Evolutionary conservation across 35 echinoderm and acorn worm species (phyloP).

Genomic region (Strongylocentrotus purpuratus): DNA sequence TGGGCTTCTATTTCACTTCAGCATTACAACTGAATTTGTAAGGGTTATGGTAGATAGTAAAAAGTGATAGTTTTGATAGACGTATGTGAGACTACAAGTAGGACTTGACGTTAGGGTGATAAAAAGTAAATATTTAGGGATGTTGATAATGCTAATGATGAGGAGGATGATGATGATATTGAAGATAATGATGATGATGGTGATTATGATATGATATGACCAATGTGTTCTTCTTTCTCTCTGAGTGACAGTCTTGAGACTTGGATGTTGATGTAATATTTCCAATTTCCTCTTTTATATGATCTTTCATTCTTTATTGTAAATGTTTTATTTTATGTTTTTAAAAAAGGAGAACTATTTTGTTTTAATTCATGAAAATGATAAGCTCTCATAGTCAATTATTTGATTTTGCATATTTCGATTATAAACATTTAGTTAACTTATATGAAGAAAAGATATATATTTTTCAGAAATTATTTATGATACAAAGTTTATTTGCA

Average conservation of each 20-base stretch:
- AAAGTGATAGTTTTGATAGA: too few relatives aligned
- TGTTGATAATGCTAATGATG: background rate
- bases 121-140: background rate
- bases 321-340: too few relatives aligned
- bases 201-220: slow-evolving; percentile 13
- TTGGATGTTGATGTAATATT: background rate
- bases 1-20: background rate
- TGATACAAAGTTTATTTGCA: background rate
- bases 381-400: too few relatives aligned
- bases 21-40: background rate
- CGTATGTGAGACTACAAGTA: too few relatives aligned
- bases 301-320: too few relatives aligned
- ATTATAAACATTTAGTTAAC: too few relatives aligned
- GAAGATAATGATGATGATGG: background rate
- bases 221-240: background rate
- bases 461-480: too few relatives aligned
- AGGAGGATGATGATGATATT: background rate
- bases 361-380: too few relatives aligned
- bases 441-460: too few relatives aligned
- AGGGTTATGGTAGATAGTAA: background rate
- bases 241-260: background rate
- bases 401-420: too few relatives aligned
- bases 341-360: too few relatives aligned
- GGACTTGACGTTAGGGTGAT: background rate
- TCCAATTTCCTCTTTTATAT: background rate